Percentiles rank a stretch among this genome's conserved stretches.
phyloP scores from a whole-genome alignment of 30 jellyfish, hydroid and myxozoan genomes.

The Hydractinia symbiolongicarpus region DNA sequence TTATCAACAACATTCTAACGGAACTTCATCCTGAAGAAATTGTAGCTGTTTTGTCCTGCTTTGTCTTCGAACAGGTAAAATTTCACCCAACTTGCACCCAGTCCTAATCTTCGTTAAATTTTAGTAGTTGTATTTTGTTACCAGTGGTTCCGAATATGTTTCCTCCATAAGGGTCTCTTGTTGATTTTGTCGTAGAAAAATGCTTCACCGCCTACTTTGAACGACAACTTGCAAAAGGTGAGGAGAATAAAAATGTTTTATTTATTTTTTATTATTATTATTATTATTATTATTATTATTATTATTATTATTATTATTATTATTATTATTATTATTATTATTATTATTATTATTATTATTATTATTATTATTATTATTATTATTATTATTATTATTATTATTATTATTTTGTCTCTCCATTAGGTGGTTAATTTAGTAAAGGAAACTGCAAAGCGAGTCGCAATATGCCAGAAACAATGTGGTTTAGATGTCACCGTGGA shows the following conservation, averaged over 20 bases:
- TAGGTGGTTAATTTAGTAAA: constrained; percentile 63
- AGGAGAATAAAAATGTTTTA: background rate
- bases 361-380: too few relatives aligned
- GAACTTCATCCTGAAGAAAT: constrained; percentile 82
- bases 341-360: too few relatives aligned
- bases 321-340: background rate
- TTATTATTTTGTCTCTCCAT: background rate
- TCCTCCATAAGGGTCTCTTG: background rate
- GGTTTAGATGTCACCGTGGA: constrained; percentile 75
- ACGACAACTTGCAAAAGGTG: constrained; percentile 67
- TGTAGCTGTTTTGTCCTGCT: constrained; percentile 94
- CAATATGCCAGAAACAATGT: constrained; percentile 60
- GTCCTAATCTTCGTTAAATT: background rate
- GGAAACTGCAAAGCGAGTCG: constrained; percentile 57
- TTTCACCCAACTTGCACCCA: background rate
- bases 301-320: background rate
- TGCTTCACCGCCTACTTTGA: constrained; percentile 69
- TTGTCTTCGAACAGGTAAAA: constrained; percentile 83
- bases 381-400: too few relatives aligned
- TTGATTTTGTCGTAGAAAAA: constrained; percentile 56
- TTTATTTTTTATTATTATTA: too few relatives aligned
- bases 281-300: too few relatives aligned
- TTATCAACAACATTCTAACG: constrained; percentile 59
- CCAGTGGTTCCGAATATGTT: background rate
- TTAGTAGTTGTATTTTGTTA: too few relatives aligned